Evolutionary conservation across 2,797 vertebrate genomes (phyloP).

Genomic region (Microctenopoma stevenorrisi): DNA sequence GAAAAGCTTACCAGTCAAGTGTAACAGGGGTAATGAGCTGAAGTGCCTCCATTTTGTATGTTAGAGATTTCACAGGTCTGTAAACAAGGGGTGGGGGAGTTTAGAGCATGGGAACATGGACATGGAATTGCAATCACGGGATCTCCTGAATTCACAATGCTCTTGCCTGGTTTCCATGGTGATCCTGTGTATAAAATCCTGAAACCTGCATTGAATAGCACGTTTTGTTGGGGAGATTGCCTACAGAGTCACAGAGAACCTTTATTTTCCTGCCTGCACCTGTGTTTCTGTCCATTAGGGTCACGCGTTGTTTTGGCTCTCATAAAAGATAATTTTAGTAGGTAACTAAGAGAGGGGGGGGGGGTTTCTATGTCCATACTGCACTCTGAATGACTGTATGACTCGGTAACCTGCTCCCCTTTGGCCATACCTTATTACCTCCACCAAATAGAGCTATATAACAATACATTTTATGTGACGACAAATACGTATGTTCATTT

Average conservation of each 20-base stretch:
- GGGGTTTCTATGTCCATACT: conserved; percentile 3
- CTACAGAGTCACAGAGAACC: conserved; percentile 7
- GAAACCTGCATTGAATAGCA: conserved; percentile 15
- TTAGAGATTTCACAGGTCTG: conserved; percentile 52
- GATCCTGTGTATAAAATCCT: conserved; percentile 49
- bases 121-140: conserved; percentile 42
- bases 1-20: conserved; percentile 57
- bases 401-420: conserved; percentile 46
- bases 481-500: conserved; percentile 53
- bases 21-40: conserved; percentile 68
- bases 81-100: conserved; percentile 50
- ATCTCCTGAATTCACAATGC: conserved; percentile 50
- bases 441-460: conserved; percentile 40
- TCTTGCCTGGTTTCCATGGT: conserved; percentile 57
- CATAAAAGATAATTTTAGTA: conserved; percentile 23
- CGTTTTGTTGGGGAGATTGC: conserved; percentile 8
- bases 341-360: conserved; percentile 13
- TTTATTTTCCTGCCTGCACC: conserved; percentile 4
- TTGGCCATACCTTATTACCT: conserved; percentile 38
- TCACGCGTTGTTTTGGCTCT: conserved; percentile 14
- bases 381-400: conserved; percentile 40
- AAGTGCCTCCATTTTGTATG: conserved; percentile 49
- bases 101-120: conserved; percentile 28
- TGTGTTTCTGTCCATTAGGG: conserved; percentile 18
- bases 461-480: conserved; percentile 51